phyloP scores from a whole-genome alignment of 2,113 vertebrate genomes.

The Sebastes schlegelii region DNA sequence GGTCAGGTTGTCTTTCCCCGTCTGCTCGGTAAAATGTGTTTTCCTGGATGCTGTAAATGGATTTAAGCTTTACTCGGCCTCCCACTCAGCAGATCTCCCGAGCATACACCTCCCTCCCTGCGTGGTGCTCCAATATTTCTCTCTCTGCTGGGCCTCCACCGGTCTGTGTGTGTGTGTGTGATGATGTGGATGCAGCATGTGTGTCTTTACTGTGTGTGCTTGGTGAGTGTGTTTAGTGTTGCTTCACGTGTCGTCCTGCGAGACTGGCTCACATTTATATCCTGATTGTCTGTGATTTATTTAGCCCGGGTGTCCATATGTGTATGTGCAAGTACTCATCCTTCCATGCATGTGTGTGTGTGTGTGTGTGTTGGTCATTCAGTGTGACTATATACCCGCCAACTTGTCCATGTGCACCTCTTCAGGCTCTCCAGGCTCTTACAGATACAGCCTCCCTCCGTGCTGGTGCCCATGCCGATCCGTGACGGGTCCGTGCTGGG shows the following conservation, averaged over 20 bases:
- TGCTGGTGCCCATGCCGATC: too few relatives aligned
- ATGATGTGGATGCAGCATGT: neutral
- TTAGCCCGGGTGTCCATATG: conserved; percentile 27
- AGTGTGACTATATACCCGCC: conserved; percentile 38
- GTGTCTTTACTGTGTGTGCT: neutral
- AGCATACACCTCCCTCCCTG: conserved; percentile 42
- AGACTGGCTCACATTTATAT: conserved; percentile 29
- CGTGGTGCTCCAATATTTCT: conserved; percentile 24
- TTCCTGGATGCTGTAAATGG: conserved; percentile 58
- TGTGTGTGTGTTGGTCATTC: conserved; percentile 14
- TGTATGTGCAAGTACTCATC: conserved; percentile 28
- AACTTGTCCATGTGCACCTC: conserved; percentile 7
- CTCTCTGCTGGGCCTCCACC: conserved; percentile 29
- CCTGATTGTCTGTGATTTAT: conserved; percentile 57
- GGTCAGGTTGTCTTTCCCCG: conserved; percentile 47
- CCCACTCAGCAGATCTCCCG: conserved; percentile 42
- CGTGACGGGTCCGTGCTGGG: too few relatives aligned
- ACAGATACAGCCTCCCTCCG: too few relatives aligned
- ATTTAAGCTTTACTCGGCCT: conserved; percentile 50
- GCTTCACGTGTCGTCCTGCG: conserved; percentile 7
- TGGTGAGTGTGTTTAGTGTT: neutral
- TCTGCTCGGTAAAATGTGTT: conserved; percentile 57
- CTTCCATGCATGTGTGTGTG: neutral
- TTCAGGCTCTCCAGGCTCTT: neutral
- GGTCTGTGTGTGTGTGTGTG: conserved; percentile 21